Evolutionary conservation across 2,888 invertebrate species (phyloP), one percentile per base, ranked within the genome.

Genomic region (Autographa gamma): DNA sequence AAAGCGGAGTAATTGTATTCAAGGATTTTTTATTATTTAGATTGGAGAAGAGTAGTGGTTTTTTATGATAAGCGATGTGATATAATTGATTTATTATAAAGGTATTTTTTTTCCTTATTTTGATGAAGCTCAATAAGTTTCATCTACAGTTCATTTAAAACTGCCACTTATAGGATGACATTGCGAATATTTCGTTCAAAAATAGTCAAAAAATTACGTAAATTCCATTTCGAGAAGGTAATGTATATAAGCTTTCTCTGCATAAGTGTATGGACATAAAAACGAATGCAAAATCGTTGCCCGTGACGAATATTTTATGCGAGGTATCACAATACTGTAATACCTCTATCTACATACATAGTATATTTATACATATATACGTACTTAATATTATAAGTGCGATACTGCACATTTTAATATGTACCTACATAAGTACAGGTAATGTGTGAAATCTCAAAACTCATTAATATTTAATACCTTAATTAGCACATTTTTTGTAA

Each of bases 221-320:
- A 92, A 65, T 68, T n/a, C 69, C 76, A 88, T 89, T 89, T 88
- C 82, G 79, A 76, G 75, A 83, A 83, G 82, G 82, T 86, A 83
- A 48, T 56, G 19, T 87, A 87, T 87, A 25, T 87, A 85, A 86
- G 90, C 92, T 94, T 93, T 93, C 93, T 92, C 92, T 91, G 81
- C 85, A 86, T 88, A 90, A 86, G 86, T 81, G 90, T 88, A 88
- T 86, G 86, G 86, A 85, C 88, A 88, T 88, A 85, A 88, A 88
- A 88, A 89, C 79, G 86, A 89, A 89, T 88, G 88, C 86, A 84
- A 87, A 91, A 82, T 88, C 90, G 88, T 85, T 80, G 86, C 79
- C 91, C 93, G 89, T 93, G 91, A 93, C 93, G 91, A 89, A 88
- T 88, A 88, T 91, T 89, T 88, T 88, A 90, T 86, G 84, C 84